Conservation (phyloP, 2,113 vertebrate genomes). For the Protomyctophum bolini region DNA sequence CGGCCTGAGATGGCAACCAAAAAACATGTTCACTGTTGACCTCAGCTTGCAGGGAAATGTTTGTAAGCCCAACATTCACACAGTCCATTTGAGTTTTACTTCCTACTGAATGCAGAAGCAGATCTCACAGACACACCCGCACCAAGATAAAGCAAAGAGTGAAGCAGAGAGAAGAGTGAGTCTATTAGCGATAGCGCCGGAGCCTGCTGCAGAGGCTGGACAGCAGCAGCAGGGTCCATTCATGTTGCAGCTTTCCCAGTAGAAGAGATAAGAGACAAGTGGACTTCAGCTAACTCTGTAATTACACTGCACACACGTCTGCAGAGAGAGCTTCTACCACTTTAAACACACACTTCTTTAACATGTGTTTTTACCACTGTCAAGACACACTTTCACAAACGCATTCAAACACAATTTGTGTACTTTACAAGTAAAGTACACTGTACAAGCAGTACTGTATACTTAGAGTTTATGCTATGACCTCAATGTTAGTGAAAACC, state of each 20-base stretch:
- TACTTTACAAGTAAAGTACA: neutral
- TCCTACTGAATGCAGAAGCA: conserved; percentile 56
- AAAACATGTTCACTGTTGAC: conserved; percentile 61
- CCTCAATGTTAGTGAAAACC: neutral
- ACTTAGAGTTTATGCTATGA: conserved; percentile 6
- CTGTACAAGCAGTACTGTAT: conserved; percentile 3
- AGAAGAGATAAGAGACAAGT: conserved; percentile 63
- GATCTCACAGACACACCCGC: conserved; percentile 9
- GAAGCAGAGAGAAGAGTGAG: conserved; percentile 38
- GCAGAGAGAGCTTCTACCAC: neutral
- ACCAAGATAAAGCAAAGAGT: neutral
- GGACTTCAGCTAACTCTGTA: conserved; percentile 64
- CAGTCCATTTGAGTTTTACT: conserved; percentile 59
- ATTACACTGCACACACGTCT: conserved; percentile 60
- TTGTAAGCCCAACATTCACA: conserved; percentile 63
- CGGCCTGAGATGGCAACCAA: conserved; percentile 61
- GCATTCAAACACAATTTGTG: too few species aligned
- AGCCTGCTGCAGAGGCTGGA: conserved; percentile 52
- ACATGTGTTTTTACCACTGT: conserved; percentile 32
- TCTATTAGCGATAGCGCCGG: conserved; percentile 54
- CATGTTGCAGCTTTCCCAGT: conserved; percentile 64
- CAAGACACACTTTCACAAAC: neutral
- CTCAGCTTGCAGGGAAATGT: conserved; percentile 40
- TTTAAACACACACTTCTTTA: conserved; percentile 5
- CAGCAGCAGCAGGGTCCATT: conserved; percentile 60